These are phyloP conservation scores for Calyptomena viridis DNA, from an alignment of 2,113 vertebrate species.

Conservation along the genomic window DNA sequence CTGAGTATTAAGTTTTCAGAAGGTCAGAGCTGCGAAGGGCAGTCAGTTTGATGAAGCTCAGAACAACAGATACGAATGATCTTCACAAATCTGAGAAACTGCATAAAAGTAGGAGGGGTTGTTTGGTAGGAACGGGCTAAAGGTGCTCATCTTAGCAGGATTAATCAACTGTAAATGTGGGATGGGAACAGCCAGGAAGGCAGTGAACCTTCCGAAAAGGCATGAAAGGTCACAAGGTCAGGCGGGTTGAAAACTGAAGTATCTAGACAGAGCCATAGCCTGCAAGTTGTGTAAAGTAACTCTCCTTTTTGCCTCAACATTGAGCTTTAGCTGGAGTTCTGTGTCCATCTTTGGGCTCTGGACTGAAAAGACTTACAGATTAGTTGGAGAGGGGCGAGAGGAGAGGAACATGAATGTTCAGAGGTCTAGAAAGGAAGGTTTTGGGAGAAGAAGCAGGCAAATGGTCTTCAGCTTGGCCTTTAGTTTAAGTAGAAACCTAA, in stretches of 20 bases:
- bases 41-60: neutral
- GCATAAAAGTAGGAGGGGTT: neutral
- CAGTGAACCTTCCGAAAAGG: neutral
- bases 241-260: neutral
- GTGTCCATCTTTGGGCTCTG: neutral
- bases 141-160: neutral
- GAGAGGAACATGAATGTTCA: neutral
- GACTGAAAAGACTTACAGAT: neutral
- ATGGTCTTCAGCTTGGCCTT: neutral
- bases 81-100: neutral
- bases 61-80: neutral
- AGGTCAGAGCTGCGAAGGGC: neutral
- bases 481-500: neutral
- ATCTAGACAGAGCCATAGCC: neutral
- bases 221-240: neutral
- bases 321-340: neutral
- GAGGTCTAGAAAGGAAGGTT: neutral
- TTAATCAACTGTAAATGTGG: neutral
- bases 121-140: neutral
- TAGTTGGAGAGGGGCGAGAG: neutral
- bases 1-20: neutral
- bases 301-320: neutral
- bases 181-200: neutral
- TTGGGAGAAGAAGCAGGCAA: neutral
- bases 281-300: neutral